Evolutionary conservation across 1,140 invertebrate genomes (phyloP).

Genomic region (Ceratoteleas bidentatus): DNA sequence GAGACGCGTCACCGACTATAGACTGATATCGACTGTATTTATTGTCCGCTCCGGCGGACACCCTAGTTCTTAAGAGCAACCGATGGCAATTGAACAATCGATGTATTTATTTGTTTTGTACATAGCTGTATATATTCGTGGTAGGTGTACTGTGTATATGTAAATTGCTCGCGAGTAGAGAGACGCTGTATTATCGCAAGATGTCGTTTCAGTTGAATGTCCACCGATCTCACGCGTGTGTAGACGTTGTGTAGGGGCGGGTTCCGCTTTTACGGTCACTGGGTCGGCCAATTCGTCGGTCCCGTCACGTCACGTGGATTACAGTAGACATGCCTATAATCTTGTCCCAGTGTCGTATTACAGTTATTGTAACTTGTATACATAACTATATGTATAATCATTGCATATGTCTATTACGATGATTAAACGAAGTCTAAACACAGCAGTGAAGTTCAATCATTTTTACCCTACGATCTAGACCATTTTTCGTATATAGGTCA

Average conservation of each 20-base stretch:
- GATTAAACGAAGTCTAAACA: slow-evolving; percentile 62
- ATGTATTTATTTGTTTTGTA: slow-evolving; percentile 76
- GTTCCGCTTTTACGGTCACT: slow-evolving; percentile 1
- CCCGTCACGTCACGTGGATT: slow-evolving; percentile 9
- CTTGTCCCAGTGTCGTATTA: slow-evolving; percentile 37
- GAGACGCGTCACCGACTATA: slow-evolving; percentile 35
- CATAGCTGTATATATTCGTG: slow-evolving; percentile 73
- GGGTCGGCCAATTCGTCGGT: neutral
- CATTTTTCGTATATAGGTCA: too few relatives aligned
- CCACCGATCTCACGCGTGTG: slow-evolving; percentile 59
- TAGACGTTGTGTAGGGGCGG: neutral
- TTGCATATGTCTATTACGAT: slow-evolving; percentile 56
- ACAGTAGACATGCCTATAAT: slow-evolving; percentile 35
- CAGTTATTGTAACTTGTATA: slow-evolving; percentile 59
- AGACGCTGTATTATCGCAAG: neutral
- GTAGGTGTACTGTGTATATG: slow-evolving; percentile 59
- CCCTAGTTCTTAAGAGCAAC: slow-evolving; percentile 45
- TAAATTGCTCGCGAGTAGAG: slow-evolving; percentile 68
- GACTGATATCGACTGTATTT: slow-evolving; percentile 68
- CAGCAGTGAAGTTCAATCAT: too few relatives aligned
- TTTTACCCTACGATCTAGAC: too few relatives aligned
- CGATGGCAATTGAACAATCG: slow-evolving; percentile 47
- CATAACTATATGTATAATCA: slow-evolving; percentile 66
- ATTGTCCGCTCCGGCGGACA: slow-evolving; percentile 42
- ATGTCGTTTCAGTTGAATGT: slow-evolving; percentile 16